phyloP scores from a whole-genome alignment of 92 coral and sea anemone species.

The Zoanthus sansibaricus region DNA sequence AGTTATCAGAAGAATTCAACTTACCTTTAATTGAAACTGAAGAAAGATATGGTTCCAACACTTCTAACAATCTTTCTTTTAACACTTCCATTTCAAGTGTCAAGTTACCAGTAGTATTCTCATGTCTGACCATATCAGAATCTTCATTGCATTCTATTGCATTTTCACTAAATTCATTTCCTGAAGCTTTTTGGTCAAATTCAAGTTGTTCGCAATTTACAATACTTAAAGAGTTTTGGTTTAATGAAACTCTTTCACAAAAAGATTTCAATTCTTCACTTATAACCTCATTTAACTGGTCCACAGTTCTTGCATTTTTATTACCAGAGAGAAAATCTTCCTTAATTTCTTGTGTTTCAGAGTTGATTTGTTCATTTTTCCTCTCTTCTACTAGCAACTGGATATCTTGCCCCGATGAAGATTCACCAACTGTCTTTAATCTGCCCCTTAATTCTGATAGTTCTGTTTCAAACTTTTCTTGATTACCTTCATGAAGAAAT shows the following conservation, averaged over 20 bases:
- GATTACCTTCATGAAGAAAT: slow-evolving; percentile 54
- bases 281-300: slow-evolving; percentile 1
- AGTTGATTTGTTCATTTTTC: background rate
- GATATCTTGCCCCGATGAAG: slow-evolving; percentile 3
- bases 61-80: slow-evolving; percentile 58
- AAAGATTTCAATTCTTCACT: slow-evolving; percentile 34
- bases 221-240: background rate
- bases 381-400: background rate
- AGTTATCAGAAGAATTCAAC: slow-evolving; percentile 5
- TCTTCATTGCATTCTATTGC: slow-evolving; percentile 9
- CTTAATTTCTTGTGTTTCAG: background rate
- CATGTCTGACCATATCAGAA: background rate
- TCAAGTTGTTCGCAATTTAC: background rate
- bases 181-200: slow-evolving; percentile 37
- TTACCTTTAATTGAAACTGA: slow-evolving; percentile 55
- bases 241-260: slow-evolving; percentile 28
- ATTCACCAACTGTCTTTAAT: slow-evolving; percentile 46
- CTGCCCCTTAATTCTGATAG: slow-evolving; percentile 60
- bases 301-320: slow-evolving; percentile 2
- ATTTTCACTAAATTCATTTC: background rate
- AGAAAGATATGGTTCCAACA: slow-evolving; percentile 43
- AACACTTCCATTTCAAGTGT: slow-evolving; percentile 58
- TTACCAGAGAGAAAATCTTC: background rate
- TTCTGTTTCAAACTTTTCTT: slow-evolving; percentile 75
- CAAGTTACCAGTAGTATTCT: background rate